These are phyloP conservation scores for Nothura maculosa DNA, from an alignment of 2,797 vertebrate genomes.

Conservation along the genomic window DNA sequence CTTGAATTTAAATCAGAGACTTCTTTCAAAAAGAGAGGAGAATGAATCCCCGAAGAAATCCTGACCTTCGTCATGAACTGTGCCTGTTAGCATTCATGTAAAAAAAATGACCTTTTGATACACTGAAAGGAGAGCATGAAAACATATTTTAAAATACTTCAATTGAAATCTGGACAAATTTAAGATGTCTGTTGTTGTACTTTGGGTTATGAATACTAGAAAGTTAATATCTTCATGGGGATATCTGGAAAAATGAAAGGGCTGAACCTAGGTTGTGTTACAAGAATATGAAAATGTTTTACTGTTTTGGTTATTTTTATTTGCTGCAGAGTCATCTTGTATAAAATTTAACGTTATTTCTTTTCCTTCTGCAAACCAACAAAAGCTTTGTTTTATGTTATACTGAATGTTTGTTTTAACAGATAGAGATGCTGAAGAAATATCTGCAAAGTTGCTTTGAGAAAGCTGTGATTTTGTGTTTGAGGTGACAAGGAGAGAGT, in stretches of 20 bases:
- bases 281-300: slow-evolving; percentile 67
- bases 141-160: slow-evolving; percentile 61
- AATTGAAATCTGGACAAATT: slow-evolving; percentile 62
- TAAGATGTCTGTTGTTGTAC: slow-evolving; percentile 70
- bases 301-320: slow-evolving; percentile 70
- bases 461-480: not conserved
- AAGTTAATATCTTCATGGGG: slow-evolving; percentile 77
- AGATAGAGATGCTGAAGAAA: slow-evolving; percentile 45
- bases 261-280: slow-evolving; percentile 62
- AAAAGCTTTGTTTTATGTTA: slow-evolving; percentile 60
- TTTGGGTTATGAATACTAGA: slow-evolving; percentile 71
- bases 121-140: slow-evolving; percentile 52
- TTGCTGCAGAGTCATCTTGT: slow-evolving; percentile 52
- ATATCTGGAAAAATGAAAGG: slow-evolving; percentile 79
- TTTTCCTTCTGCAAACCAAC: slow-evolving; percentile 33
- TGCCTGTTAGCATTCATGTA: slow-evolving; percentile 47
- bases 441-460: slow-evolving; percentile 60
- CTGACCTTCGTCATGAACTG: slow-evolving; percentile 50
- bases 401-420: slow-evolving; percentile 58
- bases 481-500: not conserved
- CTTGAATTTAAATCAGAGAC: slow-evolving; percentile 49
- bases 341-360: slow-evolving; percentile 49
- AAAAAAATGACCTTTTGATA: slow-evolving; percentile 58
- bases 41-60: slow-evolving; percentile 51
- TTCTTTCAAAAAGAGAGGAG: slow-evolving; percentile 39